Percentiles rank a stretch among this genome's conserved stretches.
Evolutionary conservation across 2,113 vertebrate species (phyloP).

Genomic region (Geococcyx californianus): DNA sequence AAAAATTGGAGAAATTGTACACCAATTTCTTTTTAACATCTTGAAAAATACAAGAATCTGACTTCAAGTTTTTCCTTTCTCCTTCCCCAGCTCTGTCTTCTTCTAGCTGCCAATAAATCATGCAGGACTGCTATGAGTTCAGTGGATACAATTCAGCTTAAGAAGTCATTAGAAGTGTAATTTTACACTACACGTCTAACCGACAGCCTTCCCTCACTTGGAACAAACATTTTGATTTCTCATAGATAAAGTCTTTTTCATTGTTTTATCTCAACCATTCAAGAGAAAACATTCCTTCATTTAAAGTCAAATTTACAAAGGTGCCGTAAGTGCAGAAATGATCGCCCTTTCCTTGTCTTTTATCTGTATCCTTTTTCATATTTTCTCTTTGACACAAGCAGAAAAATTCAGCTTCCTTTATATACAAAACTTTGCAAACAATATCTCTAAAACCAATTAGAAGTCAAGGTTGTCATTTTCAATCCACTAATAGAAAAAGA

Average conservation of each 20-base stretch:
- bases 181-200: not conserved
- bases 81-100: not conserved
- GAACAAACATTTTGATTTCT: no score
- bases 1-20: not conserved
- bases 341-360: not conserved
- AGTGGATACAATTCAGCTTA: not conserved
- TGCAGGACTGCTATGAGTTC: rapidly evolving
- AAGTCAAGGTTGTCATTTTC: not conserved
- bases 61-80: not conserved
- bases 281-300: not conserved
- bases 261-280: not conserved
- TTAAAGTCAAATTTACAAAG: not conserved
- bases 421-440: not conserved
- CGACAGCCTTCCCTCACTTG: not conserved
- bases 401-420: not conserved
- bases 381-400: not conserved
- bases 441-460: not conserved
- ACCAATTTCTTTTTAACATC: not conserved
- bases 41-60: not conserved
- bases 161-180: not conserved
- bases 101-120: not conserved
- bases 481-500: not conserved
- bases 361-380: not conserved
- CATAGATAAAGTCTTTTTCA: not conserved
- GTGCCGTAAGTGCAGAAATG: not conserved